Percentiles rank a stretch among this genome's conserved stretches.
Evolutionary conservation across 1,140 invertebrate species (phyloP).

Genomic region (Diabrotica virgifera): DNA sequence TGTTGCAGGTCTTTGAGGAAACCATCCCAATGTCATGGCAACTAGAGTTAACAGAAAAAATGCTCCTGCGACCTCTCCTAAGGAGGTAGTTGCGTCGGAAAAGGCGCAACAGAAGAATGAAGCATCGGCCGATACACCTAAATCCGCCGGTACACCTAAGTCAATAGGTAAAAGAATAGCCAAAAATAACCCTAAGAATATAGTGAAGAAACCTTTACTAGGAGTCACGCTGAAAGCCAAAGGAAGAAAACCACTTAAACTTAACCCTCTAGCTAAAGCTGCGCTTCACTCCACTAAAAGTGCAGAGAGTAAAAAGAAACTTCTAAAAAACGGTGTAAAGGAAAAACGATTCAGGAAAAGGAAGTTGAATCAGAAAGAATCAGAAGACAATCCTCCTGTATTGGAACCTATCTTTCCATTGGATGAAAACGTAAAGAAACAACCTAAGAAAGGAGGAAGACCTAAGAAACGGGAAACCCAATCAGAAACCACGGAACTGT

Average conservation of each 20-base stretch:
- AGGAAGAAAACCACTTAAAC: conserved; percentile 32
- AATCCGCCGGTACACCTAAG: conserved; percentile 11
- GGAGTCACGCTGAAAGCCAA: conserved; percentile 40
- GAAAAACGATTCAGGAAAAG: conserved; percentile 29
- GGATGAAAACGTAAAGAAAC: conserved; percentile 32
- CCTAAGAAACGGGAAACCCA: conserved; percentile 19
- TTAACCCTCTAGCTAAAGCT: conserved; percentile 37
- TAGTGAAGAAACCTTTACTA: conserved; percentile 28
- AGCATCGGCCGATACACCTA: neutral
- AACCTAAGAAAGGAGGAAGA: conserved; percentile 26
- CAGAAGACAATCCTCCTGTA: conserved; percentile 32
- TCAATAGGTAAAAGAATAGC: conserved; percentile 29
- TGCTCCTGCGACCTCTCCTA: conserved; percentile 21
- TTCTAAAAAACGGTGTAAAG: conserved; percentile 42
- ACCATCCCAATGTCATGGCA: conserved; percentile 46
- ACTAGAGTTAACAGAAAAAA: conserved; percentile 45
- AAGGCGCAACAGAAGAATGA: conserved; percentile 21
- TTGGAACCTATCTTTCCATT: conserved; percentile 39
- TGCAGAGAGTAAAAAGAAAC: conserved; percentile 36
- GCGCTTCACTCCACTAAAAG: conserved; percentile 37
- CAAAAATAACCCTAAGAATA: conserved; percentile 30
- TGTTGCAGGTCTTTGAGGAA: neutral
- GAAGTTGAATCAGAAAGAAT: conserved; percentile 21
- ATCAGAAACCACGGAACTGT: conserved; percentile 10
- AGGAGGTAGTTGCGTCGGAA: conserved; percentile 30